Percentiles rank a stretch among this genome's conserved stretches.
These are phyloP conservation scores for Proisotoma minuta DNA, from an alignment of 2,888 invertebrate species.

Conservation along the genomic window DNA sequence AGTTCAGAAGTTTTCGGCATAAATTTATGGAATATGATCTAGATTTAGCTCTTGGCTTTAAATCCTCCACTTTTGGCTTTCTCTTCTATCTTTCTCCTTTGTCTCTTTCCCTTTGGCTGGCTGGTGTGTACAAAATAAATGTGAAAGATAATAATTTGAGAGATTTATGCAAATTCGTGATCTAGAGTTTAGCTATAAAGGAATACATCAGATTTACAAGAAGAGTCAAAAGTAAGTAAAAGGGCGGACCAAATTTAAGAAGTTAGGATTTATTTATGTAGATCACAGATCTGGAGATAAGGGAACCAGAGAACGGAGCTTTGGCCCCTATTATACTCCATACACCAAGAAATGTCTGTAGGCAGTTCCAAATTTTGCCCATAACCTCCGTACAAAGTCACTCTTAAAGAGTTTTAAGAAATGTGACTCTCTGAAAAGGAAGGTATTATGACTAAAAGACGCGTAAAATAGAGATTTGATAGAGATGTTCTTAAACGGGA, in stretches of 20 bases:
- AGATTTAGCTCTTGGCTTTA: not conserved
- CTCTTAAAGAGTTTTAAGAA: too few species aligned
- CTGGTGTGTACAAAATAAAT: constrained; percentile 1
- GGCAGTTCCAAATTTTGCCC: too few species aligned
- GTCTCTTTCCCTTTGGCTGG: not conserved
- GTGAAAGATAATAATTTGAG: constrained; percentile 6
- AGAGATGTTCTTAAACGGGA: too few species aligned
- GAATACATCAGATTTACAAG: not conserved
- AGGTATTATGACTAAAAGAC: too few species aligned
- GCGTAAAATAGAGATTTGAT: too few species aligned
- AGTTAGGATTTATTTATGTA: constrained; percentile 4
- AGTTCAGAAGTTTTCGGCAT: constrained; percentile 2
- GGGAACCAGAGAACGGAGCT: not conserved
- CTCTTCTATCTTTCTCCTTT: not conserved
- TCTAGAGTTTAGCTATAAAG: not conserved
- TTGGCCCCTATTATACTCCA: too few species aligned
- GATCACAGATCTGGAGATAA: constrained; percentile 5
- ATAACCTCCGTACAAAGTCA: too few species aligned
- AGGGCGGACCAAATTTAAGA: constrained; percentile 3
- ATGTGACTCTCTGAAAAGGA: too few species aligned
- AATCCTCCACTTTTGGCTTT: not conserved
- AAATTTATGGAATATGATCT: constrained; percentile 1
- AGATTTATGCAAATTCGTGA: constrained; percentile 5
- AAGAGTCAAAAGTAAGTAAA: constrained; percentile 2
- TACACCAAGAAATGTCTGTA: too few species aligned